Percentiles rank a stretch among this genome's conserved stretches.
These are phyloP conservation scores for Sicus ferrugineus DNA, from an alignment of 2,888 invertebrate genomes.

Conservation along the genomic window DNA sequence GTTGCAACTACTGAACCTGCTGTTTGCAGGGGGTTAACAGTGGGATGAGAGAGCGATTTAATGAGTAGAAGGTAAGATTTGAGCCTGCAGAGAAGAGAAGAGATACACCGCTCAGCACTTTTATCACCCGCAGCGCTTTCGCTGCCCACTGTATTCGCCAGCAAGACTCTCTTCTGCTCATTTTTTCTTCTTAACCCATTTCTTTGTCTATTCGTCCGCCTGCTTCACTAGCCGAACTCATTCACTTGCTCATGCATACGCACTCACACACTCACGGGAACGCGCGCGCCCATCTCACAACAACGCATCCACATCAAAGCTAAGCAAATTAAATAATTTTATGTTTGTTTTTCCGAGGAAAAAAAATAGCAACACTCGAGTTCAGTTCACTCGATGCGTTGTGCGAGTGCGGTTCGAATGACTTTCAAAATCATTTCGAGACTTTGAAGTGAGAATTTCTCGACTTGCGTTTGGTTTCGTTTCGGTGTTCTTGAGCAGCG, in stretches of 20 bases:
- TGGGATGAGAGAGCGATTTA: no score
- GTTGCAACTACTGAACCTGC: no score
- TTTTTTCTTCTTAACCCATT: constrained; percentile 25
- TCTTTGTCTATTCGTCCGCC: constrained; percentile 10
- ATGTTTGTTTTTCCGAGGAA: constrained; percentile 18
- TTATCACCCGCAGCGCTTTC: background rate
- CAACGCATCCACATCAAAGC: constrained; percentile 6
- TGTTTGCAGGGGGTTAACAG: no score
- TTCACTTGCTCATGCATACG: background rate
- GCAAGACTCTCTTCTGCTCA: background rate
- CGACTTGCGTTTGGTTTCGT: background rate
- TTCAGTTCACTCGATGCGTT: constrained; percentile 59
- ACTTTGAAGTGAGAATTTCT: background rate
- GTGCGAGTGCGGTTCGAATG: constrained; percentile 52
- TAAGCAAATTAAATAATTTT: constrained; percentile 24
- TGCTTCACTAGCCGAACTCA: constrained; percentile 2
- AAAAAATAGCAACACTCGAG: constrained; percentile 49
- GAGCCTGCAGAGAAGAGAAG: background rate
- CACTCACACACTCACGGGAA: background rate
- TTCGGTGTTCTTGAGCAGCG: background rate
- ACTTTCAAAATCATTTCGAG: background rate
- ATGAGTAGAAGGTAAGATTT: no score
- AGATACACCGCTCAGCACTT: background rate
- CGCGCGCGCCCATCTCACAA: background rate
- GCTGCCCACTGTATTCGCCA: background rate